Conservation (phyloP, 2,113 vertebrate species). For the Callospermophilus lateralis region DNA sequence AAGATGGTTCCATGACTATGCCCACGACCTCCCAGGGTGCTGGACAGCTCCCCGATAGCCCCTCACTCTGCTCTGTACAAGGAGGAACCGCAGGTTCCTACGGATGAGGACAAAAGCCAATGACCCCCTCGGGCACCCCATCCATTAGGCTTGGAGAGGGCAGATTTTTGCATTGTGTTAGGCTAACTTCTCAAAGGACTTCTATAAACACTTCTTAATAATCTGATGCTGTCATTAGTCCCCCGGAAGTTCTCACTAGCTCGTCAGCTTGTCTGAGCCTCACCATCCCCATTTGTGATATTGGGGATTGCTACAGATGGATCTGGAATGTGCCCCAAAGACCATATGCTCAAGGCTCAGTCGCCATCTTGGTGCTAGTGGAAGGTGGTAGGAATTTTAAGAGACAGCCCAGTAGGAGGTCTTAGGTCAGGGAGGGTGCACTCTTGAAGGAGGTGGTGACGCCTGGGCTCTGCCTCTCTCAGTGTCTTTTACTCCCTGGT, state of each 20-base stretch:
- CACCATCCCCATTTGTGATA: background rate
- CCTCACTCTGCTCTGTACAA: background rate
- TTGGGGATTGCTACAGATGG: background rate
- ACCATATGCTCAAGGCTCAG: no score
- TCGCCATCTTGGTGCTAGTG: background rate
- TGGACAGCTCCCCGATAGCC: background rate
- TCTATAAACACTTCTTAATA: background rate
- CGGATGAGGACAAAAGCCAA: background rate
- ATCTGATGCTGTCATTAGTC: background rate
- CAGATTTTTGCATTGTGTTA: background rate
- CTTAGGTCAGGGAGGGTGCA: background rate
- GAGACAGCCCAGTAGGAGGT: background rate
- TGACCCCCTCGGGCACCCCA: no score
- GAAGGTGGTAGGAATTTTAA: background rate
- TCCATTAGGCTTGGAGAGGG: background rate
- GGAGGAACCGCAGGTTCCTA: no score
- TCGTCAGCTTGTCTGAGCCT: background rate
- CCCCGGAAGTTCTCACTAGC: background rate
- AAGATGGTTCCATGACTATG: accelerated
- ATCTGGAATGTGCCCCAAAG: background rate
- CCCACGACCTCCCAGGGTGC: background rate
- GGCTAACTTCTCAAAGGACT: background rate
- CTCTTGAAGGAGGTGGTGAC: background rate
- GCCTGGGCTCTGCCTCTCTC: background rate
- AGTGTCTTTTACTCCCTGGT: background rate